Base-by-base conservation (phyloP, 2,888 invertebrate species). In the Phoronis australis region DNA sequence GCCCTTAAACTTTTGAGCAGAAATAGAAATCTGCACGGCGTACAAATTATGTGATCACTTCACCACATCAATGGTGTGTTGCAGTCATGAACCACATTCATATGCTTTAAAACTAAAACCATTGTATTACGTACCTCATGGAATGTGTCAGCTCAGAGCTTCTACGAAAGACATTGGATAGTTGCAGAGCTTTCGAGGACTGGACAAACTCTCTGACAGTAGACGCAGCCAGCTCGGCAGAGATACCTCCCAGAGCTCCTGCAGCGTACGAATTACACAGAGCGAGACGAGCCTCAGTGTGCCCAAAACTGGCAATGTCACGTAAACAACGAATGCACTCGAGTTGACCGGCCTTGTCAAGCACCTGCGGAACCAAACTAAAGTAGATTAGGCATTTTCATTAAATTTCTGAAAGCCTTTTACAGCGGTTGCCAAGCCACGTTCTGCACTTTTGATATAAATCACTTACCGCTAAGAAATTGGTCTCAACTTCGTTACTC, bases 91-190 rank as follows among this genome's bases (percentile, higher is more conserved):
- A n/a, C n/a, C n/a, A n/a, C n/a, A n/a, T n/a, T n/a, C n/a, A n/a
- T n/a, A n/a, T n/a, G n/a, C n/a, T n/a, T n/a, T n/a, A n/a, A n/a
- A n/a, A n/a, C n/a, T n/a, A n/a, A n/a, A n/a, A n/a, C n/a, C n/a
- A n/a, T n/a, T n/a, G n/a, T n/a, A 31, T 12, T 25, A 24, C 52
- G 47, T 57, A 72, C 72, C 72, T 70, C 71, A 71, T 73, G 41
- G 68, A 66, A 21, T 64, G 61, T 15, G 69, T 71, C 18, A 71
- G 62, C 49, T 70, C 66, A 37, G 58, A 59, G 50, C 60, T 61
- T 42, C 57, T 51, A 35, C 52, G 47, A 55, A 66, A 70, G 39
- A 68, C 61, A 24, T 63, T 61, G 45, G 66, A 61, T 46, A 66
- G 62, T 51, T 62, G 57, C 4, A 63, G 51, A 3, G 69, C 61